Base-by-base conservation (phyloP, 37 sponge, comb jelly and placozoan genomes). In the Hormiphora californensis region DNA sequence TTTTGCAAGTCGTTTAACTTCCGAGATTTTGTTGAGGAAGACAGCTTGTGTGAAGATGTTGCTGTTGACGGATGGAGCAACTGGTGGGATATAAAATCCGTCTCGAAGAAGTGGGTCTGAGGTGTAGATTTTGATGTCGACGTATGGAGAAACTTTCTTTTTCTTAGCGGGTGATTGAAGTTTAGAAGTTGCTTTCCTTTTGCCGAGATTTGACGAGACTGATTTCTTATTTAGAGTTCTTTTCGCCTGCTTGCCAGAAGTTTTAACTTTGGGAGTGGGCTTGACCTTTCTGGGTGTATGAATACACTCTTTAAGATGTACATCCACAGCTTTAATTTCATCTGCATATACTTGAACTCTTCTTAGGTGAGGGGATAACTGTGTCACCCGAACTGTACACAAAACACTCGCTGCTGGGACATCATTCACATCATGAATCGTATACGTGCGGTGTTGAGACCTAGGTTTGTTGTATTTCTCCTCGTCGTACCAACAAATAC, bases 391-490 rank as follows among this genome's bases (percentile, higher is more conserved):
- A 0, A 73, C 23, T 43, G 81, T 27, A 36, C 36, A 32, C 3
- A 73, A 19, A 3, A 73, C 38, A 73, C 36, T 32, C 2, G 40
- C 38, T 19, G 81, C 46, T 7, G 81, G 81, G 25, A 73, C 43
- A 73, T 73, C 81, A 73, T 73, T 73, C 12, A 43, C 40, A 22
- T 73, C 81, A 73, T 73, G 28, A 7, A 73, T 33, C 25, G 38
- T 12, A 41, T 36, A 73, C 23, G 43, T n/a, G n/a, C n/a, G n/a
- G n/a, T n/a, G 23, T 36, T 40, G 12, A 73, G n/a, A 17, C 12
- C 38, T 19, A 41, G 21, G 4, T 39, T 39, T 39, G 3, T n/a
- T 28, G 25, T 22, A 11, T 41, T 36, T 40, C 43, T 73, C 81
- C 1, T 73, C 81, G 43, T 57, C 25, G 59, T 43, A 73, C 81